Conservation (phyloP, 1,140 invertebrate species). For the Apis mellifera region DNA sequence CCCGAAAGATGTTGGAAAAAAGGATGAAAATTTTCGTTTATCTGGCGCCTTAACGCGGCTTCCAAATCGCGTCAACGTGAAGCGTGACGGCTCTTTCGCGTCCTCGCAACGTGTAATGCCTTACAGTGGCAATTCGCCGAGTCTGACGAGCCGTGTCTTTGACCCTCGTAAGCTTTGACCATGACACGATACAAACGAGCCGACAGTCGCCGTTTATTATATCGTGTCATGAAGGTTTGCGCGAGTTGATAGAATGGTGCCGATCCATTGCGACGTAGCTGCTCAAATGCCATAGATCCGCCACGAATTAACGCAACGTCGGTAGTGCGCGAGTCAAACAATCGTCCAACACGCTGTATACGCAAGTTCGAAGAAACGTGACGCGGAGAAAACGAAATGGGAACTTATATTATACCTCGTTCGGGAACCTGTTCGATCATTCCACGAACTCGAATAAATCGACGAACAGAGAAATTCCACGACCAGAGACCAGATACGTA, state of each 20-base stretch:
- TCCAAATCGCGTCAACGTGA: background rate
- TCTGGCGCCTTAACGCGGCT: background rate
- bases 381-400: no score
- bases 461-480: background rate
- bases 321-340: background rate
- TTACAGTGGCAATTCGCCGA: constrained; percentile 12
- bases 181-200: constrained; percentile 63
- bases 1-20: no score
- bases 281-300: constrained; percentile 10
- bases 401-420: background rate
- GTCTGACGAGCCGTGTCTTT: constrained; percentile 57
- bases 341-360: no score
- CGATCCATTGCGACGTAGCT: background rate
- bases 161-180: constrained; percentile 61
- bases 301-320: constrained; percentile 25
- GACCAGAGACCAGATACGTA: background rate
- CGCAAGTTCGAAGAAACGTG: background rate
- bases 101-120: background rate
- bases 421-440: background rate
- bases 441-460: background rate
- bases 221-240: constrained; percentile 39
- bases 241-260: constrained; percentile 19
- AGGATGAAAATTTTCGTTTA: background rate
- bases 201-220: constrained; percentile 54
- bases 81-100: constrained; percentile 1